A percentile compares a stretch with the other conserved stretches of the same genome.
Evolutionary conservation across 2,888 invertebrate genomes (phyloP).

Genomic region (Apocheima hispidaria): DNA sequence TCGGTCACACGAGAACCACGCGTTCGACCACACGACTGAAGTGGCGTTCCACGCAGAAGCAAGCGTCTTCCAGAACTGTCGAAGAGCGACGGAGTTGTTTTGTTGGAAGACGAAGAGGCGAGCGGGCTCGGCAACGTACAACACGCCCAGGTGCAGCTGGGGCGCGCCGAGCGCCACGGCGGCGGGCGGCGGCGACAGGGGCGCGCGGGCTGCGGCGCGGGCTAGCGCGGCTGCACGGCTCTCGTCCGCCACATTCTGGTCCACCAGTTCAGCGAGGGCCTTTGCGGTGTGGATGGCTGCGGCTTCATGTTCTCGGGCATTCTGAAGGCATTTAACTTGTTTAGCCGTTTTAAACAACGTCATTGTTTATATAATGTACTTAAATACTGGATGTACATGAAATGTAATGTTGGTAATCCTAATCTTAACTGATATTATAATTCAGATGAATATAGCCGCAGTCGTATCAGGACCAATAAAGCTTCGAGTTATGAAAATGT

Average conservation of each 20-base stretch:
- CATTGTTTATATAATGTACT: not conserved
- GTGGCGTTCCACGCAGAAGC: slow-evolving; percentile 82
- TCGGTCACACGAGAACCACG: slow-evolving; percentile 79
- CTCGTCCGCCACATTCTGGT: slow-evolving; percentile 74
- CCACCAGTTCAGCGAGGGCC: slow-evolving; percentile 78
- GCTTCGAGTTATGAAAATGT: too few relatives aligned
- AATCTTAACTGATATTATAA: too few relatives aligned
- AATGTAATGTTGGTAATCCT: too few relatives aligned
- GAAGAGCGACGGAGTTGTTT: slow-evolving; percentile 80
- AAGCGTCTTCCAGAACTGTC: slow-evolving; percentile 84
- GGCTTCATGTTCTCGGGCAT: slow-evolving; percentile 76
- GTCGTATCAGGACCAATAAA: too few relatives aligned
- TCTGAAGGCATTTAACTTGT: slow-evolving; percentile 55
- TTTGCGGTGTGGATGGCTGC: slow-evolving; percentile 76
- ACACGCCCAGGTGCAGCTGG: slow-evolving; percentile 79
- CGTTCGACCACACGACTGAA: slow-evolving; percentile 77
- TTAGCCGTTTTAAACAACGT: too few relatives aligned
- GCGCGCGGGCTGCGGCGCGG: slow-evolving; percentile 75
- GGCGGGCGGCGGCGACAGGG: slow-evolving; percentile 72
- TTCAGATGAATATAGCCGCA: too few relatives aligned
- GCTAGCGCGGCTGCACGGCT: slow-evolving; percentile 74
- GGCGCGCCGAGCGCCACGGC: slow-evolving; percentile 83
- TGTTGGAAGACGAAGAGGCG: slow-evolving; percentile 78
- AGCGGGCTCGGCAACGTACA: slow-evolving; percentile 74
- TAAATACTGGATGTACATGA: too few relatives aligned